These are phyloP conservation scores for Agapornis roseicollis DNA, from an alignment of 2,113 vertebrate species.

Conservation along the genomic window DNA sequence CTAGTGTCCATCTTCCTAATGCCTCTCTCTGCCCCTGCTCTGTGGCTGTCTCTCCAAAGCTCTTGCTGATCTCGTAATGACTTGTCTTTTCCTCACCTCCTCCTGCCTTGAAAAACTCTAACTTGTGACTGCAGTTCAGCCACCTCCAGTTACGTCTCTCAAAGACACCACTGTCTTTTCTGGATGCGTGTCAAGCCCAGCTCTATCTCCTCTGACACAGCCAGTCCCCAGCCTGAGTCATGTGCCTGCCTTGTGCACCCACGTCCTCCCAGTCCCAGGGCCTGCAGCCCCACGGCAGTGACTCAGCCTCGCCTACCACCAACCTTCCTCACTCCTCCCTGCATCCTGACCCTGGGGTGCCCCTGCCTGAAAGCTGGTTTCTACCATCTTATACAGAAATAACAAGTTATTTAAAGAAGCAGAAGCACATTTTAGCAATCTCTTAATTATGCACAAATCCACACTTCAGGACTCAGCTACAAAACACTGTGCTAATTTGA, in stretches of 20 bases:
- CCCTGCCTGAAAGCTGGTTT: neutral
- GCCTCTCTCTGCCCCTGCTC: neutral
- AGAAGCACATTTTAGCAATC: neutral
- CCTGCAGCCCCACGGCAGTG: neutral
- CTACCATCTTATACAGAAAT: neutral
- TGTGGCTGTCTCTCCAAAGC: neutral
- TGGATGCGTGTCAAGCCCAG: neutral
- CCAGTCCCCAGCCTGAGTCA: constrained; percentile 25
- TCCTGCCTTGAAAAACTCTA: neutral
- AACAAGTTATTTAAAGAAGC: neutral
- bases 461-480: neutral
- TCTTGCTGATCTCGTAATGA: neutral
- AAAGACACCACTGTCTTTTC: constrained; percentile 6
- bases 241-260: constrained; percentile 5
- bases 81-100: neutral
- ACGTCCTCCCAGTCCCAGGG: neutral
- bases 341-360: no score
- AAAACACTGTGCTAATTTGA: neutral
- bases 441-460: neutral
- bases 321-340: neutral
- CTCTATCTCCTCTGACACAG: neutral
- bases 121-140: constrained; percentile 13
- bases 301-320: neutral
- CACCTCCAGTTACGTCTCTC: neutral
- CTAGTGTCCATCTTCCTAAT: neutral